Evolutionary conservation across 1,140 invertebrate genomes (phyloP).

Genomic region (Lordiphosa mommai): DNA sequence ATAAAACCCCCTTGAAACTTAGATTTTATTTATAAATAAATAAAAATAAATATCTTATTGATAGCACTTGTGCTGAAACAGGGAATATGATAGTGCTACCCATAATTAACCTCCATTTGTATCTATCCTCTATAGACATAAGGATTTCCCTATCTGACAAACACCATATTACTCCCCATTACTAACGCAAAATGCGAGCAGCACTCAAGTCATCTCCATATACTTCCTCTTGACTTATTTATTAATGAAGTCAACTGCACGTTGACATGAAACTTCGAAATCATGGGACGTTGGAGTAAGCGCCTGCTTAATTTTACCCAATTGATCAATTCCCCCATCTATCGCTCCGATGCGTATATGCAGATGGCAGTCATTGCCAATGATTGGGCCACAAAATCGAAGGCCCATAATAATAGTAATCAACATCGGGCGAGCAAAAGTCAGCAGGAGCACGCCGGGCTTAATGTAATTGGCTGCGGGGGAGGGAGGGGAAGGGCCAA

Average conservation of each 20-base stretch:
- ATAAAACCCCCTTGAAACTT: too few relatives aligned
- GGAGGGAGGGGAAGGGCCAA: background rate
- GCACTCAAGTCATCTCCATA: constrained; percentile 35
- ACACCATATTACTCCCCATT: constrained; percentile 23
- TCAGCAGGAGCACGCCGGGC: constrained; percentile 26
- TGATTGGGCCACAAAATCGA: constrained; percentile 57
- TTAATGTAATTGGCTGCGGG: constrained; percentile 61
- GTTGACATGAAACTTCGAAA: constrained; percentile 65
- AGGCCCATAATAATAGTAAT: constrained; percentile 38
- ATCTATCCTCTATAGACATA: too few relatives aligned
- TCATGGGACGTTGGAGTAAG: constrained; percentile 22
- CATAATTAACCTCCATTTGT: too few relatives aligned
- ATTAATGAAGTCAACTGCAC: constrained; percentile 64
- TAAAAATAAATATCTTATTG: too few relatives aligned
- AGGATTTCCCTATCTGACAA: constrained; percentile 9
- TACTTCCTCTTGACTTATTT: constrained; percentile 48
- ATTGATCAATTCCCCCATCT: constrained; percentile 60
- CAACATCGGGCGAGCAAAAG: constrained; percentile 24
- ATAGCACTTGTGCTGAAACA: too few relatives aligned
- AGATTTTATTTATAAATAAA: too few relatives aligned
- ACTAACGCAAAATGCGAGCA: background rate
- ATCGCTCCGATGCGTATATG: constrained; percentile 47
- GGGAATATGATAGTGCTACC: too few relatives aligned
- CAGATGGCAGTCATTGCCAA: constrained; percentile 41
- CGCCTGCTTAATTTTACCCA: constrained; percentile 65